Evolutionary conservation across 1,140 invertebrate species (phyloP).

Genomic region (Papilio helenus): DNA sequence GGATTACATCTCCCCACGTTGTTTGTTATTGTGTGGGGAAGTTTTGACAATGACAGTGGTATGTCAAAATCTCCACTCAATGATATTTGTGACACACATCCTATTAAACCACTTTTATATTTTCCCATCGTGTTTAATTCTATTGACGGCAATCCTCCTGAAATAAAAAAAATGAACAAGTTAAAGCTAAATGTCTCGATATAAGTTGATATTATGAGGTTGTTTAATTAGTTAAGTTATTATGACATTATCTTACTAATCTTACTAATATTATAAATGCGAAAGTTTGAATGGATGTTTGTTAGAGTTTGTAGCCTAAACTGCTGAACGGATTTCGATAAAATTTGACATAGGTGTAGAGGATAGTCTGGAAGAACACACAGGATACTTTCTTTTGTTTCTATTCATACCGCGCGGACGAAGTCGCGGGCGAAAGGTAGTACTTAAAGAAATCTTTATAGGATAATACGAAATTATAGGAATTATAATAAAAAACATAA

Average conservation of each 20-base stretch:
- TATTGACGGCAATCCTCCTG: slow-evolving; percentile 80
- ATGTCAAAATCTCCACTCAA: slow-evolving; percentile 81
- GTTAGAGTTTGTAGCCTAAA: too few species aligned
- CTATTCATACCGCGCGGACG: neutral
- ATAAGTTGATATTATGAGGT: too few species aligned
- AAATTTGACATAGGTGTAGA: too few species aligned
- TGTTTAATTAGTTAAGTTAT: too few species aligned
- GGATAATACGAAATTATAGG: too few species aligned
- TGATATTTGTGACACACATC: slow-evolving; percentile 80
- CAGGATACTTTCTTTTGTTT: neutral
- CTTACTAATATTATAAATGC: too few species aligned
- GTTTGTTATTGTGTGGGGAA: slow-evolving; percentile 79
- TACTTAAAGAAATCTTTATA: slow-evolving; percentile 61
- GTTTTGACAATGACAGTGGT: slow-evolving; percentile 74
- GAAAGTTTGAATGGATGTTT: too few species aligned
- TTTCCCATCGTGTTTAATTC: slow-evolving; percentile 77
- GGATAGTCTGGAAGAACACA: too few species aligned
- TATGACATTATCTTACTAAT: too few species aligned
- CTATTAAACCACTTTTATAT: slow-evolving; percentile 75
- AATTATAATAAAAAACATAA: neutral
- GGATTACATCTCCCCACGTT: slow-evolving; percentile 79
- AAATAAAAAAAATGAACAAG: slow-evolving; percentile 39
- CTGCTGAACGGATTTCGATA: too few species aligned
- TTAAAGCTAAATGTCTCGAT: too few species aligned
- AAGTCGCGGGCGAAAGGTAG: too few species aligned